phyloP scores from a whole-genome alignment of 2,888 invertebrate species.

The Mythimna ferrago region DNA sequence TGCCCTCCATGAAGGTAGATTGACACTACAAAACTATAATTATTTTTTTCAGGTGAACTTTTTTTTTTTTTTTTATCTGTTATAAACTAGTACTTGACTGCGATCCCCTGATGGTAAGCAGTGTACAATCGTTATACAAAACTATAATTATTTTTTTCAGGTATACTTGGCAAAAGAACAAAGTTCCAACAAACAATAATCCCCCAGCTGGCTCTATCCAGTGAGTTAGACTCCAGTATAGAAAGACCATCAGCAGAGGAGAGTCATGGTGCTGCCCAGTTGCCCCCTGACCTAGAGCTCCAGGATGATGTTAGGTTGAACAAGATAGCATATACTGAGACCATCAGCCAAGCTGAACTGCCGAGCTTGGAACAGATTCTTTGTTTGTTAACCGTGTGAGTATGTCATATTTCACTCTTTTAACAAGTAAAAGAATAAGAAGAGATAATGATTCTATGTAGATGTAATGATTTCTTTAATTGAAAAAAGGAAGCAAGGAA shows the following conservation, averaged over 20 bases:
- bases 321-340: slow-evolving; percentile 93
- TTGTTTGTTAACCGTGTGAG: slow-evolving; percentile 94
- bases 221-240: slow-evolving; percentile 86
- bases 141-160: slow-evolving; percentile 73
- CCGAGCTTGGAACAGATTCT: slow-evolving; percentile 95
- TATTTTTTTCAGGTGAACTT: slow-evolving; percentile 87
- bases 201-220: slow-evolving; percentile 95
- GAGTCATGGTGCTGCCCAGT: slow-evolving; percentile 85
- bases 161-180: slow-evolving; percentile 97
- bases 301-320: slow-evolving; percentile 97
- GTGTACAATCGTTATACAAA: too few species aligned
- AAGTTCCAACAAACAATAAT: slow-evolving; percentile 95
- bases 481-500: too few species aligned
- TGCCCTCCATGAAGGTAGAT: neutral
- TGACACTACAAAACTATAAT: neutral
- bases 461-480: neutral
- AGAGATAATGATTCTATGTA: neutral
- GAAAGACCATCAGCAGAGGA: slow-evolving; percentile 84
- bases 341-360: slow-evolving; percentile 88
- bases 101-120: too few species aligned
- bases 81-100: too few species aligned
- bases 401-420: slow-evolving; percentile 5
- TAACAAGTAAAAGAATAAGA: neutral
- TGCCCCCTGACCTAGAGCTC: slow-evolving; percentile 93
- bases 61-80: too few species aligned